phyloP scores from a whole-genome alignment of 2,888 invertebrate species.

The Caenorhabditis japonica region DNA sequence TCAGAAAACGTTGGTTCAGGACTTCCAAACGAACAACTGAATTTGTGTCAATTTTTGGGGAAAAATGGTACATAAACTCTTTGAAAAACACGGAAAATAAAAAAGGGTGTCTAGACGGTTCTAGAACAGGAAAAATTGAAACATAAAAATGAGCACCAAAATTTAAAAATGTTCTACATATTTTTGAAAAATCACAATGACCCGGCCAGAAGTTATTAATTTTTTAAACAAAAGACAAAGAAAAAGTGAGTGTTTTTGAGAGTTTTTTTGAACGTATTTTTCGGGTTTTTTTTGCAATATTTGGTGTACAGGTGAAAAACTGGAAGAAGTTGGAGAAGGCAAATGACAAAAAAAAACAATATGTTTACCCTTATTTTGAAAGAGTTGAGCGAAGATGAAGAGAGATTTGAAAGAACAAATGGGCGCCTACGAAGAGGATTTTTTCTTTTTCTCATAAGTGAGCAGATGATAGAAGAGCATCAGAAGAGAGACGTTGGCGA shows the following conservation, averaged over 20 bases:
- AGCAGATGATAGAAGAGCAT: slow-evolving; percentile 75
- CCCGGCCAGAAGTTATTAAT: slow-evolving; percentile 39
- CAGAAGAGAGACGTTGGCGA: slow-evolving; percentile 73
- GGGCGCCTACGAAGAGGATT: slow-evolving; percentile 39
- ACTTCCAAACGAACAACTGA: too few relatives aligned
- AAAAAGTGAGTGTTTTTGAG: slow-evolving; percentile 9
- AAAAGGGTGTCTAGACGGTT: too few relatives aligned
- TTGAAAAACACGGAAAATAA: neutral
- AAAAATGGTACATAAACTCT: slow-evolving; percentile 42
- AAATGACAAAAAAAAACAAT: slow-evolving; percentile 24
- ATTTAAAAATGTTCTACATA: neutral
- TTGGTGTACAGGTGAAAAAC: neutral
- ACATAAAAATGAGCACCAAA: slow-evolving; percentile 30
- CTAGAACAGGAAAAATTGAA: too few relatives aligned
- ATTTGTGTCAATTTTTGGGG: too few relatives aligned
- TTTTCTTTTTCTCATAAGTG: slow-evolving; percentile 71
- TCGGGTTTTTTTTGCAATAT: neutral
- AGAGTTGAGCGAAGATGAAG: slow-evolving; percentile 35
- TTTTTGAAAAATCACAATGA: slow-evolving; percentile 13
- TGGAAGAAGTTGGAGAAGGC: too few relatives aligned
- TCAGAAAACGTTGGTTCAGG: too few relatives aligned
- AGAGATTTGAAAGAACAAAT: neutral
- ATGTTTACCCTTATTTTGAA: slow-evolving; percentile 34
- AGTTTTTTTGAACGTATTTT: neutral
- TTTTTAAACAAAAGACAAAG: slow-evolving; percentile 22